phyloP scores from a whole-genome alignment of 2,888 invertebrate species.

The Clostera curtula region DNA sequence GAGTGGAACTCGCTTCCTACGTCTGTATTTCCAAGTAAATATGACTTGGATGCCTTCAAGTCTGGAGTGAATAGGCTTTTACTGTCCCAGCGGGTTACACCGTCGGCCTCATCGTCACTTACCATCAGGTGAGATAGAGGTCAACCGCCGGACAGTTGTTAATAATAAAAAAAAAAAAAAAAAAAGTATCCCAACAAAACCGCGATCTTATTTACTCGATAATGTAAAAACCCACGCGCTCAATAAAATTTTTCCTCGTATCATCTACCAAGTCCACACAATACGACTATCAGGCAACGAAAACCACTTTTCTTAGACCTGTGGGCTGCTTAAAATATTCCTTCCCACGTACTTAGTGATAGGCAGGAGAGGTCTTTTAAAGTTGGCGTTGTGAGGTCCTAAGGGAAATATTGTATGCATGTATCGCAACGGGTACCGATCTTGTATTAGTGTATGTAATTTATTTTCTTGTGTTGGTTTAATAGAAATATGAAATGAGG shows the following conservation, averaged over 20 bases:
- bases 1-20: too few relatives aligned
- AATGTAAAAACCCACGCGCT: conserved; percentile 14
- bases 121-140: too few relatives aligned
- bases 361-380: neutral
- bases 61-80: too few relatives aligned
- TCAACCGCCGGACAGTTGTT: too few relatives aligned
- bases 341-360: neutral
- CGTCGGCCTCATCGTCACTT: too few relatives aligned
- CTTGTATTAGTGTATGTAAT: conserved; percentile 26
- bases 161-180: neutral
- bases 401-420: conserved; percentile 34
- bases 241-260: conserved; percentile 19
- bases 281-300: conserved; percentile 8
- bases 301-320: conserved; percentile 13
- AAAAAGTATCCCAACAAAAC: neutral
- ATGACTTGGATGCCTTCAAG: too few relatives aligned
- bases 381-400: conserved; percentile 15
- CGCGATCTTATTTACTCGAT: conserved; percentile 12
- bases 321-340: neutral
- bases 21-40: too few relatives aligned
- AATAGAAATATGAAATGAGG: conserved; percentile 18
- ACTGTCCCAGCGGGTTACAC: too few relatives aligned
- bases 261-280: conserved; percentile 14
- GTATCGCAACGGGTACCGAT: conserved; percentile 21
- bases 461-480: conserved; percentile 20